Evolutionary conservation across 2,113 vertebrate genomes (phyloP).

Genomic region (Percopsis transmontana): DNA sequence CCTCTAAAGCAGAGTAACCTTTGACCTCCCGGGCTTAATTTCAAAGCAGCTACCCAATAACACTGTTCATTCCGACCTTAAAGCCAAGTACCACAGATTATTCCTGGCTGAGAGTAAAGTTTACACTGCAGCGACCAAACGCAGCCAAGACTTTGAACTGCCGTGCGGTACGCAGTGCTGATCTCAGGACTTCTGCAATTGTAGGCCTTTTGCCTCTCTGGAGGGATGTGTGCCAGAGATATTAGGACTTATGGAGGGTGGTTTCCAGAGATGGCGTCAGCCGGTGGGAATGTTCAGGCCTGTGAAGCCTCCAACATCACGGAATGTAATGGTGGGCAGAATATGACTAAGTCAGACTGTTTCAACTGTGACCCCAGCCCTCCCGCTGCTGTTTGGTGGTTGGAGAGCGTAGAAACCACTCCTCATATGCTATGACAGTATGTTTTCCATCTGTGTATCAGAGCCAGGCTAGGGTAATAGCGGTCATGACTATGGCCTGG

Average conservation of each 20-base stretch:
- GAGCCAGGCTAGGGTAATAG: slow-evolving; percentile 16
- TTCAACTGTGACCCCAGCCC: slow-evolving; percentile 48
- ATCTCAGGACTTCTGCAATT: slow-evolving; percentile 44
- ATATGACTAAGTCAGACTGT: slow-evolving; percentile 36
- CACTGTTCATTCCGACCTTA: slow-evolving; percentile 29
- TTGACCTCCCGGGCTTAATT: slow-evolving; percentile 38
- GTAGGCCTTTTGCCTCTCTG: slow-evolving; percentile 14
- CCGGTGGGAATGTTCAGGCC: slow-evolving; percentile 63
- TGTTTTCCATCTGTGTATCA: slow-evolving; percentile 50
- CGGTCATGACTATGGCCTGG: slow-evolving; percentile 23
- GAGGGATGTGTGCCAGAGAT: slow-evolving; percentile 47
- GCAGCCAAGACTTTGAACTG: slow-evolving; percentile 34
- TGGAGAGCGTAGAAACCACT: slow-evolving; percentile 35
- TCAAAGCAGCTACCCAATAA: slow-evolving; percentile 35
- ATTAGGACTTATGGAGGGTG: slow-evolving; percentile 46
- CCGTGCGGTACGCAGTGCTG: slow-evolving; percentile 34
- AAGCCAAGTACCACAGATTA: slow-evolving; percentile 22
- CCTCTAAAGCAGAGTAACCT: slow-evolving; percentile 44
- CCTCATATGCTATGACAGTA: slow-evolving; percentile 54
- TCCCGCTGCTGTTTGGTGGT: slow-evolving; percentile 51
- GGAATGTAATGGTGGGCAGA: slow-evolving; percentile 38
- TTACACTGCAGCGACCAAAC: slow-evolving; percentile 15
- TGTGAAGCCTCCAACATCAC: slow-evolving; percentile 20
- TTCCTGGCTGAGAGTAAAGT: slow-evolving; percentile 24
- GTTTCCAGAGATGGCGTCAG: slow-evolving; percentile 70